These are phyloP conservation scores for Urosaurus nigricauda DNA, from an alignment of 2,797 vertebrate species.

Conservation along the genomic window DNA sequence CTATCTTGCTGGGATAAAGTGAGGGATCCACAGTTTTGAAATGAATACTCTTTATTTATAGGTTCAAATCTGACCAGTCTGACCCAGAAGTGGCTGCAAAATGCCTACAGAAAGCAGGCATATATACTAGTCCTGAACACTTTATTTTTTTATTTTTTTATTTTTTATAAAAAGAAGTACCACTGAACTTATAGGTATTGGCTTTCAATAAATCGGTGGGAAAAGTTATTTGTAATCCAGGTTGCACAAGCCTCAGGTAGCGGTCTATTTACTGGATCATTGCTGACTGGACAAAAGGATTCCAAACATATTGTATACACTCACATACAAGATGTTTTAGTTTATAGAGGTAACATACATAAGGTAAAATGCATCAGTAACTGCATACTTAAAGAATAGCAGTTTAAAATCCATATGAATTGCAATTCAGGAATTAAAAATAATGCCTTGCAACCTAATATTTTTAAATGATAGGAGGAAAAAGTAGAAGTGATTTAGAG, in stretches of 20 bases:
- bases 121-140: neutral
- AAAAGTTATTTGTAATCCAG: neutral
- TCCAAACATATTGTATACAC: neutral
- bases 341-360: too few relatives aligned
- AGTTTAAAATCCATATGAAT: too few relatives aligned
- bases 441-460: too few relatives aligned
- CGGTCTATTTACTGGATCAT: neutral
- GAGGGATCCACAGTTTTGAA: neutral
- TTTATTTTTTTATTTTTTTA: neutral
- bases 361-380: too few relatives aligned
- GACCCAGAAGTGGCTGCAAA: neutral
- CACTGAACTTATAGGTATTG: neutral
- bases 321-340: too few relatives aligned
- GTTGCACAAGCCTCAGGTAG: neutral
- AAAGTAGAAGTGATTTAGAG: too few relatives aligned
- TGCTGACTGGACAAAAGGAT: neutral
- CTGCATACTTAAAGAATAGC: too few relatives aligned
- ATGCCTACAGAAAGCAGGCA: neutral
- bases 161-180: neutral
- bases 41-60: neutral
- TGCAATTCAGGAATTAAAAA: too few relatives aligned
- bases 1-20: neutral
- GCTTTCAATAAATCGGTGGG: neutral
- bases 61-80: neutral
- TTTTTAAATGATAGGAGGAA: too few relatives aligned